These are phyloP conservation scores for Parnassius glacialis DNA, from an alignment of 2,888 invertebrate species.

Conservation along the genomic window DNA sequence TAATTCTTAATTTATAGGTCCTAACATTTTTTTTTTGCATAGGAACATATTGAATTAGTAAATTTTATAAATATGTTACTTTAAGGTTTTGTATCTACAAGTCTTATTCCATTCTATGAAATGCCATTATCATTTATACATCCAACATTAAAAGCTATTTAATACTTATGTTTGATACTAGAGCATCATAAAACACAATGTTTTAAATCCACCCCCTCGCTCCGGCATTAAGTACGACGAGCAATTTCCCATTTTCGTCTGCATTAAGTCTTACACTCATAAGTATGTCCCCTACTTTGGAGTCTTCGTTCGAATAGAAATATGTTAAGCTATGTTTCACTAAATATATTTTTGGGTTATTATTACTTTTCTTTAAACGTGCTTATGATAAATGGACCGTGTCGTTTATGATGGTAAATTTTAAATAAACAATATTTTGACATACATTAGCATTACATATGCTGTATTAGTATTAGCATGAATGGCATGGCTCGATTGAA, in stretches of 20 bases:
- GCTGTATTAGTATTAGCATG: too few species aligned
- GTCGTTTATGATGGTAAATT: neutral
- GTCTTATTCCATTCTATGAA: neutral
- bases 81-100: too few species aligned
- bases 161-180: slow-evolving; percentile 30
- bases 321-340: neutral
- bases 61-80: too few species aligned
- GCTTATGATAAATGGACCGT: neutral
- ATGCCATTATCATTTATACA: neutral
- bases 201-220: slow-evolving; percentile 55
- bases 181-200: slow-evolving; percentile 51
- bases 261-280: slow-evolving; percentile 47
- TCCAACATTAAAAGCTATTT: slow-evolving; percentile 25
- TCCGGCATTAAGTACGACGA: slow-evolving; percentile 52
- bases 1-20: too few species aligned
- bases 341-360: neutral
- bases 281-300: slow-evolving; percentile 42
- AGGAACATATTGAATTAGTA: too few species aligned
- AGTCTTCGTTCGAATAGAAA: slow-evolving; percentile 8
- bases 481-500: too few species aligned
- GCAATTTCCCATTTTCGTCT: slow-evolving; percentile 63
- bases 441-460: too few species aligned
- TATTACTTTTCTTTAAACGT: neutral
- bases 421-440: neutral
- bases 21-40: too few species aligned